Evolutionary conservation across 2,888 invertebrate species (phyloP).

Genomic region (Sylvicola cinctus): DNA sequence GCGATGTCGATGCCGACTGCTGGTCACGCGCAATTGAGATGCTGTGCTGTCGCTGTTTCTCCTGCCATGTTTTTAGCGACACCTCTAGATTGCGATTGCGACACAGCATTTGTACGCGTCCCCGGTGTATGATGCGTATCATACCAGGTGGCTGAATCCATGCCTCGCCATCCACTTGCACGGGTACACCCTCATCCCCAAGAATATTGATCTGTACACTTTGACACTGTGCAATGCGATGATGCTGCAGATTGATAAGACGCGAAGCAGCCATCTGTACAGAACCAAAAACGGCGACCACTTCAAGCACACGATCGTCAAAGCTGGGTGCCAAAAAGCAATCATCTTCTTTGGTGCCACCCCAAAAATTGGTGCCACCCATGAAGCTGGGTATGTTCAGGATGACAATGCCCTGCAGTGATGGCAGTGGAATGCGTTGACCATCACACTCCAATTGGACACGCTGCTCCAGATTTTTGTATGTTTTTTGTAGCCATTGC

Average conservation of each 20-base stretch:
- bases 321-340: constrained; percentile 83
- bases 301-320: constrained; percentile 90
- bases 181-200: constrained; percentile 81
- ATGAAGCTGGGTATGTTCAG: constrained; percentile 93
- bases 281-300: constrained; percentile 92
- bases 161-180: constrained; percentile 94
- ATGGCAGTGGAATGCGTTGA: constrained; percentile 82
- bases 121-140: constrained; percentile 89
- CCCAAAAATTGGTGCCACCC: constrained; percentile 99
- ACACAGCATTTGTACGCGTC: constrained; percentile 89
- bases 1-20: constrained; percentile 22
- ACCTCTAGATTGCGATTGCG: constrained; percentile 79
- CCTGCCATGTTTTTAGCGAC: constrained; percentile 72
- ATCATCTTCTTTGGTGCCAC: constrained; percentile 78
- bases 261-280: constrained; percentile 95
- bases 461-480: constrained; percentile 86
- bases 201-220: constrained; percentile 90
- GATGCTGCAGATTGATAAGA: constrained; percentile 86
- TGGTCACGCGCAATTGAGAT: constrained; percentile 27
- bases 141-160: constrained; percentile 96
- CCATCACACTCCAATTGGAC: constrained; percentile 94
- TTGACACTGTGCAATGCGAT: constrained; percentile 91
- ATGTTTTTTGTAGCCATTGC: constrained; percentile 71
- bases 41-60: constrained; percentile 47
- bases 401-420: constrained; percentile 90